Conservation (phyloP, 2,797 vertebrate genomes). For the Microchirus variegatus region DNA sequence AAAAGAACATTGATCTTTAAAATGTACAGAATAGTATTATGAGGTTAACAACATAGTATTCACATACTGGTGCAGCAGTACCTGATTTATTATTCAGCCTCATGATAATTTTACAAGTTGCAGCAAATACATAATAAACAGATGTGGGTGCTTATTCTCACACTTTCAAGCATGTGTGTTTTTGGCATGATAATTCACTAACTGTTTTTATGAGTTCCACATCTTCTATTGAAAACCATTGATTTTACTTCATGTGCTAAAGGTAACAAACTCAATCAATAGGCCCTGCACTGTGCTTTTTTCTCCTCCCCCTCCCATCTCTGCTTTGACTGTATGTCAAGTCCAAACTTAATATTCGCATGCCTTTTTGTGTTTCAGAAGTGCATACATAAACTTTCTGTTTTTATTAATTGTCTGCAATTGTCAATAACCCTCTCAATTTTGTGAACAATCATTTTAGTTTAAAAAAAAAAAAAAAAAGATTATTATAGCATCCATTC, state of each 20-base stretch:
- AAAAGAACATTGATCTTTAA: neutral
- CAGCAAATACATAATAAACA: conserved; percentile 56
- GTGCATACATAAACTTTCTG: conserved; percentile 65
- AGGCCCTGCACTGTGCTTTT: conserved; percentile 85
- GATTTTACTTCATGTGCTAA: conserved; percentile 60
- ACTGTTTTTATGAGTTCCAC: conserved; percentile 90
- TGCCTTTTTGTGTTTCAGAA: conserved; percentile 79
- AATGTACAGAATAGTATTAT: neutral
- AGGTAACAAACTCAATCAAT: conserved; percentile 66
- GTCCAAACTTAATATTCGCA: conserved; percentile 73
- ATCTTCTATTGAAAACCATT: conserved; percentile 89
- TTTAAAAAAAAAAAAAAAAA: conserved; percentile 30
- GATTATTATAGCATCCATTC: too few species aligned
- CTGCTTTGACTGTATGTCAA: conserved; percentile 47
- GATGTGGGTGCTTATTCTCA: conserved; percentile 68
- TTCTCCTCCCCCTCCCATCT: conserved; percentile 49
- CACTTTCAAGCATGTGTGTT: conserved; percentile 81
- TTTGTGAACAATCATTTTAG: conserved; percentile 24
- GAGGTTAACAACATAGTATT: neutral
- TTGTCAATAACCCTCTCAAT: conserved; percentile 2
- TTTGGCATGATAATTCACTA: conserved; percentile 86
- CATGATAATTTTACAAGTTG: neutral
- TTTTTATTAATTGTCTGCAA: conserved; percentile 25
- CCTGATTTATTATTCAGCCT: too few species aligned
- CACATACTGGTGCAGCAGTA: neutral